Base-by-base conservation (phyloP, 2,888 invertebrate genomes). In the Eupsilia transversa region DNA sequence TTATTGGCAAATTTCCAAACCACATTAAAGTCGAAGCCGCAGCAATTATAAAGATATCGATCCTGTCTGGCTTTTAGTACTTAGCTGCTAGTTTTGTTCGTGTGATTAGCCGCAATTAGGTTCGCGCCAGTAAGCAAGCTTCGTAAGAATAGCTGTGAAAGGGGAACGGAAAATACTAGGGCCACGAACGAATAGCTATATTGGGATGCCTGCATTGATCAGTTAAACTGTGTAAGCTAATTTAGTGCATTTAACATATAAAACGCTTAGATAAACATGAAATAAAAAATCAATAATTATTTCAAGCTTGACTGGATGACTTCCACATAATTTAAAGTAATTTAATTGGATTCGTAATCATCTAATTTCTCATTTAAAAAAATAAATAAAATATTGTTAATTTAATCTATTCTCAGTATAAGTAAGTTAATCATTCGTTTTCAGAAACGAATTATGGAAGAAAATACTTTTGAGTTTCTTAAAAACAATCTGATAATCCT, bases 81-180 rank as follows among this genome's bases (percentile, higher is more conserved):
- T 83, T 49, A 80, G 83, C 76, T 70, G 74, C 63, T 83, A 84
- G 80, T 83, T 84, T 83, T 81, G 81, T 74, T 82, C 80, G 69
- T 80, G 80, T 80, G 84, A 84, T 84, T 83, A 83, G 79, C 79
- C 59, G 74, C 75, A 84, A 83, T 83, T 83, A 83, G 84, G 33
- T 57, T 65, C 78, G 75, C 78, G 59, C 77, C 73, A 82, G 65
- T 80, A 61, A 84, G 72, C 84, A 84, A 64, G 74, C 72, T 65
- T 74, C 60, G 67, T 74, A 81, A 83, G 81, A 84, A 80, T 71
- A 81, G 63, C 81, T 57, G 74, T 74, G 84, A 84, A 78, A 84
- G 81, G 81, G 74, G 81, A 78, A 65, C 72, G 57, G 38, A 67
- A 79, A 71, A 83, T 80, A 67, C 56, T 46, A 72, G 68, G 59